Conservation (phyloP, 2,888 invertebrate genomes). For the Orthonychiurus folsomi region DNA sequence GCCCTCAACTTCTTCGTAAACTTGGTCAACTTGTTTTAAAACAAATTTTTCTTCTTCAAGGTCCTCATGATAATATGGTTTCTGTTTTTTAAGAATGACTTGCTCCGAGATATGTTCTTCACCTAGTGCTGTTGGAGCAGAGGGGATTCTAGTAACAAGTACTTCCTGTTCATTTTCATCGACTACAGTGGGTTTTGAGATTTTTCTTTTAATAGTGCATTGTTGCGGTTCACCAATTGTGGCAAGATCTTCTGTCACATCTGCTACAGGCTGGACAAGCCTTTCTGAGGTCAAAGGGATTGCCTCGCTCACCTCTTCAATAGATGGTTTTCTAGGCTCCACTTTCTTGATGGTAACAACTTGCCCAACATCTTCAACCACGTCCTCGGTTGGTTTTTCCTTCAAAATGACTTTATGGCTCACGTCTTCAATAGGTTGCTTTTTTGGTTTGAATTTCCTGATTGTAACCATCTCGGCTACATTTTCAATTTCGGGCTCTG, state of each 20-base stretch:
- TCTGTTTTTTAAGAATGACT: constrained; percentile 62
- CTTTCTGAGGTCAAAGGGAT: constrained; percentile 11
- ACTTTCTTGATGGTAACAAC: constrained; percentile 11
- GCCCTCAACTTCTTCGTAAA: constrained; percentile 58
- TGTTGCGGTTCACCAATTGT: constrained; percentile 26
- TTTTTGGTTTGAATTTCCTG: neutral
- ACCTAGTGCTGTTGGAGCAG: constrained; percentile 24
- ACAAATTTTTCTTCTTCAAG: constrained; percentile 32
- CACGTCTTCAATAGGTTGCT: constrained; percentile 60
- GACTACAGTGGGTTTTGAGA: constrained; percentile 19
- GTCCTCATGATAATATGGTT: constrained; percentile 32
- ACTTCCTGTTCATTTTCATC: constrained; percentile 30
- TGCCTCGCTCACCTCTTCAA: constrained; percentile 12
- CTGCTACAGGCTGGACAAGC: constrained; percentile 19
- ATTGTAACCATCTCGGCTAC: constrained; percentile 32
- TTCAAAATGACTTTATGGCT: constrained; percentile 9
- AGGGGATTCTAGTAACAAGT: constrained; percentile 32
- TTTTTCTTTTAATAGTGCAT: constrained; percentile 23
- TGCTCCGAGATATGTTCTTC: constrained; percentile 49
- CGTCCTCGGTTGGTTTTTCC: constrained; percentile 2
- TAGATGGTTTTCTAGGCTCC: neutral
- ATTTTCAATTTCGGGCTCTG: constrained; percentile 20
- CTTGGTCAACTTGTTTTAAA: constrained; percentile 32
- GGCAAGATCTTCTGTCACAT: constrained; percentile 33
- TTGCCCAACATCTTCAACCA: neutral